Evolutionary conservation across 64 coral and sea anemone genomes (phyloP), one percentile per base, ranked within the genome.

Genomic region (Catalaphyllia jardinei): DNA sequence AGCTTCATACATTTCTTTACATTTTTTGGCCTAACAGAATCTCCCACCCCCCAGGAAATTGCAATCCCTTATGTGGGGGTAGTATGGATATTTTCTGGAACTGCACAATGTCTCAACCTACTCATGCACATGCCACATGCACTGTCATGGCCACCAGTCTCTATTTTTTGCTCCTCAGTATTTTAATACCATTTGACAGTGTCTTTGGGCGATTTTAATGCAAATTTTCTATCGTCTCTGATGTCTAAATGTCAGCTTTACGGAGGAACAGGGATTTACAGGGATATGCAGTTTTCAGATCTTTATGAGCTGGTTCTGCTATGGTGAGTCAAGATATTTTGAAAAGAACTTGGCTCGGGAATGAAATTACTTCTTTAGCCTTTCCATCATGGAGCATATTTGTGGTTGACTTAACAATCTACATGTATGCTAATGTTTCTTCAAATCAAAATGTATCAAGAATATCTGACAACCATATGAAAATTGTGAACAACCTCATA

Each of bases 181-280:
- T 79, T 79, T 79, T 79, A 52, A 25, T 79, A 57, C 49, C 54
- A 52, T 79, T 60, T 18, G 77, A 10, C 8, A n/a, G n/a, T n/a
- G n/a, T 52, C 77, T 59, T 46, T 33, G 54, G 12, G 54, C 35
- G 46, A 79, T 79, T 79, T 79, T 79, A 13, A 60, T 20, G 10
- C 77, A 15, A 28, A 79, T 19, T 79, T 55, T 79, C 49, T 22
- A 52, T 60, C 15, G 2, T 12, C 14, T 13, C 49, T 35, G 54
- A 52, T 13, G 27, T 16, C 42, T 79, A 79, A 79, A 79, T 33
- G 42, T 79, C 77, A 79, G 20, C 77, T 46, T 27, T 28, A 79
- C 35, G 39, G 77, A 60, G 77, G 77, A 60, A 79, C 54, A 79
- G 19, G 15, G 77, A 25, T 79, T 52, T 52, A 79, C 77, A 79